phyloP scores from a whole-genome alignment of 2,797 vertebrate genomes.

The Synanceia verrucosa region DNA sequence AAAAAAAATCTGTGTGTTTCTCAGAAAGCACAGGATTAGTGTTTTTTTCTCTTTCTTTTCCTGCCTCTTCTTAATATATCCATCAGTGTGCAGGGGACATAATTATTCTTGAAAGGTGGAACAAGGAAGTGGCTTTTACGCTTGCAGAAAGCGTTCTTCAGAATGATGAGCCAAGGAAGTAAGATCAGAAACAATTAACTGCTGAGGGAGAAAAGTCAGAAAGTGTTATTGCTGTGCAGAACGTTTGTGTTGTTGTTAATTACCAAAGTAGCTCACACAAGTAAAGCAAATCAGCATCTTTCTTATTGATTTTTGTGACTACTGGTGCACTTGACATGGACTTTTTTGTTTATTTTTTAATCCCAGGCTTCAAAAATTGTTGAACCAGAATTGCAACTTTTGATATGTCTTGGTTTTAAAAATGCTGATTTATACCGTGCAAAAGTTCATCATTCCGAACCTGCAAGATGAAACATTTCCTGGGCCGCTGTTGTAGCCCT shows the following conservation, averaged over 20 bases:
- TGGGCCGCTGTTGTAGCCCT: constrained; percentile 39
- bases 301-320: constrained; percentile 14
- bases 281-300: constrained; percentile 26
- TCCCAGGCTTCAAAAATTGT: constrained; percentile 1
- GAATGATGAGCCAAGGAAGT: constrained; percentile 69
- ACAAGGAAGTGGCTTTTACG: constrained; percentile 71
- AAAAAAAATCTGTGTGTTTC: constrained; percentile 12
- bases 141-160: constrained; percentile 64
- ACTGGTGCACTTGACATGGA: neutral
- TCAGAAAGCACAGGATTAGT: constrained; percentile 61
- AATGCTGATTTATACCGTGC: constrained; percentile 16
- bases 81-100: constrained; percentile 61
- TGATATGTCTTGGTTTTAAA: constrained; percentile 5
- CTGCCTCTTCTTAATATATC: constrained; percentile 68
- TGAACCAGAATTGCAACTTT: neutral
- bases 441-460: constrained; percentile 42
- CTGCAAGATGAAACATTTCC: constrained; percentile 55
- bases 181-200: constrained; percentile 73
- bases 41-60: constrained; percentile 34
- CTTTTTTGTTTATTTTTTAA: neutral
- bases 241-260: constrained; percentile 62
- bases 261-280: constrained; percentile 51
- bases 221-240: constrained; percentile 58
- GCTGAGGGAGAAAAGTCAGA: constrained; percentile 49
- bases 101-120: constrained; percentile 76